Evolutionary conservation across 1,140 invertebrate species (phyloP), one percentile per base, ranked within the genome.

Genomic region (Eubasilissa regina): DNA sequence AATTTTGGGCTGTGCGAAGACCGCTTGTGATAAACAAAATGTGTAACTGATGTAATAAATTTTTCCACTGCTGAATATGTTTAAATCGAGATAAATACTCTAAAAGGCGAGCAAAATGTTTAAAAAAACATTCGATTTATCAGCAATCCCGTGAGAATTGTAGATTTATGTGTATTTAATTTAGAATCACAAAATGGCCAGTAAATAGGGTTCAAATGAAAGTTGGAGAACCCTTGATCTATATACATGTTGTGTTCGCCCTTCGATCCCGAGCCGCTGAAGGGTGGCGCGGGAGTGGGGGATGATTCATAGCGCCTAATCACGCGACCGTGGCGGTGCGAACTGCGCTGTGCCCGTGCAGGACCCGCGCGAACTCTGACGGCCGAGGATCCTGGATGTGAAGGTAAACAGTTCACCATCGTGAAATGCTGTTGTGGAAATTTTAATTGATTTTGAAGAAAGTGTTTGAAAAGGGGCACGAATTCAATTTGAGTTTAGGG

Each of bases 271-370:
- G 35, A 64, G 60, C 35, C 13, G 10, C 60, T 43, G 35, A 64
- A 43, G 60, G 60, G 35, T 64, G 60, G 19, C 25, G 25, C 25
- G 25, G 25, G 25, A 6, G 25, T 35, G 25, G 25, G 25, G 60
- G 19, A 35, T 64, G 60, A 64, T 64, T 64, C 60, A 64, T 44
- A 25, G 35, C 10, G 60, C 60, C 60, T 64, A 64, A 64, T 64
- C 60, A 64, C 60, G 60, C 60, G 60, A 64, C 60, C 60, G 60
- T 64, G 60, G 60, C 35, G 60, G 60, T n/a, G 60, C 35, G 60
- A 64, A 64, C 21, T 1, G 25, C 1, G 6, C 17, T 15, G 12
- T 15, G 17, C 4, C 8, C 7, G 53, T 19, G 21, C 21, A 21
- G 53, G 55, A 21, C 55, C 15, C 21, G 55, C 21, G 55, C 3